Evolutionary conservation across 2,888 invertebrate species (phyloP).

Genomic region (Aromia moschata): DNA sequence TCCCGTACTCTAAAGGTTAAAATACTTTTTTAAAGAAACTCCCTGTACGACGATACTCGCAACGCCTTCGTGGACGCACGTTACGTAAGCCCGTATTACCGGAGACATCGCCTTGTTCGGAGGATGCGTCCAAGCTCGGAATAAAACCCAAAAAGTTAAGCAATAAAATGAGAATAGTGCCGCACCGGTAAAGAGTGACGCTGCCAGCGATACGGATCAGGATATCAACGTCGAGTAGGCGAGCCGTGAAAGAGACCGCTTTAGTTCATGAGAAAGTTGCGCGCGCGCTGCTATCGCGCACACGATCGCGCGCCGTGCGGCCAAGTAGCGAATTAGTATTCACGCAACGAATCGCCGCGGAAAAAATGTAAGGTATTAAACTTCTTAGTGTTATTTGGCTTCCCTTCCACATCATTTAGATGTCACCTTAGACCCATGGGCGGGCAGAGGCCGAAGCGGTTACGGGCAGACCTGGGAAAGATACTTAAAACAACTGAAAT

Average conservation of each 20-base stretch:
- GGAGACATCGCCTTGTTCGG: slow-evolving; percentile 1
- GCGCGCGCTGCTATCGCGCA: slow-evolving; percentile 54
- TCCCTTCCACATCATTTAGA: slow-evolving; percentile 14
- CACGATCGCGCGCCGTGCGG: slow-evolving; percentile 54
- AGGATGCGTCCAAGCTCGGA: slow-evolving; percentile 13
- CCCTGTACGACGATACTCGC: too few relatives aligned
- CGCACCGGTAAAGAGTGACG: slow-evolving; percentile 46
- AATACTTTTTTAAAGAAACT: too few relatives aligned
- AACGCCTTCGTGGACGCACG: too few relatives aligned
- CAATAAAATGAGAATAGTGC: slow-evolving; percentile 44
- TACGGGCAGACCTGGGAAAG: too few relatives aligned
- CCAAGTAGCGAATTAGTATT: slow-evolving; percentile 58
- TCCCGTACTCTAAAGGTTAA: too few relatives aligned
- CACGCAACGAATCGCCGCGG: slow-evolving; percentile 54
- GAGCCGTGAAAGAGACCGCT: slow-evolving; percentile 56
- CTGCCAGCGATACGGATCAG: slow-evolving; percentile 53
- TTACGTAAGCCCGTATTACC: neutral
- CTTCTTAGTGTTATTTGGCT: slow-evolving; percentile 13
- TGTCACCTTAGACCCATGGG: neutral
- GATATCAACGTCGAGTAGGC: slow-evolving; percentile 52
- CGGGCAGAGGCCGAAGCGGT: too few relatives aligned
- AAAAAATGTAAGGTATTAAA: slow-evolving; percentile 30
- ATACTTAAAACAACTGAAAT: too few relatives aligned
- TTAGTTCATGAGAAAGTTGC: slow-evolving; percentile 56
- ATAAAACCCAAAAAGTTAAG: slow-evolving; percentile 30